Evolutionary conservation across 2,113 vertebrate species (phyloP).

Genomic region (Aptenodytes patagonicus): DNA sequence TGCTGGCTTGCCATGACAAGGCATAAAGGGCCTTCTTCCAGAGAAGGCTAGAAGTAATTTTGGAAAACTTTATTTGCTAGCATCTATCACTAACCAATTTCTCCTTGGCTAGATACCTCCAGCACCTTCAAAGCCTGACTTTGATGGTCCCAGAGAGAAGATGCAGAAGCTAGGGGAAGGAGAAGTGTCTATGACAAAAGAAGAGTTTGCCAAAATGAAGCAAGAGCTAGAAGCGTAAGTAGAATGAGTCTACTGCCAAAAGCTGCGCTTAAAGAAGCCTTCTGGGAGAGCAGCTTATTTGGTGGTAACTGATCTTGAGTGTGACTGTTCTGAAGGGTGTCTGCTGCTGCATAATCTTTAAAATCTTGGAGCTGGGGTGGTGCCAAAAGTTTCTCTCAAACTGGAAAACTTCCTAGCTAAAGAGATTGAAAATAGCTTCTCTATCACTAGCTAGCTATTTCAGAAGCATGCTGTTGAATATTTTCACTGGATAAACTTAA

Average conservation of each 20-base stretch:
- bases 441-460: not conserved
- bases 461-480: not conserved
- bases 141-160: constrained; percentile 94
- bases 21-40: not conserved
- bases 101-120: constrained; percentile 85
- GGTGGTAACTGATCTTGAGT: not conserved
- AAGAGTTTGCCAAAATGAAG: constrained; percentile 98
- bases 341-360: not conserved
- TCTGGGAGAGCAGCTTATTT: not conserved
- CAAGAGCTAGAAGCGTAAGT: constrained; percentile 97
- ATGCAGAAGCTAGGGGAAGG: constrained; percentile 98
- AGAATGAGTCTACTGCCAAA: not conserved
- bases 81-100: not conserved
- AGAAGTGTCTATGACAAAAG: constrained; percentile 95
- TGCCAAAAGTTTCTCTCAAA: not conserved
- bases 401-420: not conserved
- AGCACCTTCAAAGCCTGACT: constrained; percentile 92
- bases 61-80: not conserved
- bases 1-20: not conserved
- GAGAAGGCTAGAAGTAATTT: not conserved
- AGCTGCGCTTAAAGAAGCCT: not conserved
- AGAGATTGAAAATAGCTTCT: not conserved
- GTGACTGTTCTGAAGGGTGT: not conserved
- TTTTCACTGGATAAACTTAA: not conserved
- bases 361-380: not conserved